Evolutionary conservation across 2,888 invertebrate species (phyloP).

Genomic region (Apantesis nais): DNA sequence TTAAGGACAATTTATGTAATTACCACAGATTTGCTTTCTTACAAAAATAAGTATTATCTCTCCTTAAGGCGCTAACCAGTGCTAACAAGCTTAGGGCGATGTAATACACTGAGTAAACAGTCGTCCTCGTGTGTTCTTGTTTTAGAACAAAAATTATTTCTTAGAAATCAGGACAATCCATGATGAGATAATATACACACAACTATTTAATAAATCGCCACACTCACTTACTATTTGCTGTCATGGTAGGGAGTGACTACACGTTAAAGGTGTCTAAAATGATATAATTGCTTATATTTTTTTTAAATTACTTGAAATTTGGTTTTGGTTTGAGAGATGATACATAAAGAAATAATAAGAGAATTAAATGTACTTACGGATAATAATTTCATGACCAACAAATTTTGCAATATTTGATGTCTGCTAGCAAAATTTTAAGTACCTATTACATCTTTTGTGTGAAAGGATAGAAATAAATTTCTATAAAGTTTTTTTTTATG

Average conservation of each 20-base stretch:
- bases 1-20: conserved; percentile 2
- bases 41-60: not conserved
- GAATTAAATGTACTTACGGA: no score
- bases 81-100: not conserved
- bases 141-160: not conserved
- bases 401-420: no score
- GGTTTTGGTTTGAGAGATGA: no score
- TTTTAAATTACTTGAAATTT: no score
- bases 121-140: not conserved
- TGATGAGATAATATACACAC: not conserved
- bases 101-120: not conserved
- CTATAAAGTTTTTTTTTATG: no score
- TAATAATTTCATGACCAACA: no score
- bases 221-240: not conserved
- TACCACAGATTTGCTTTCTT: not conserved
- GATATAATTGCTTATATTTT: no score
- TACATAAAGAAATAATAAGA: no score
- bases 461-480: no score
- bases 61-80: not conserved
- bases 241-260: no score
- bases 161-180: not conserved
- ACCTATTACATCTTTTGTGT: no score
- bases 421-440: no score
- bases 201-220: not conserved
- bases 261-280: not conserved